Percentiles rank a stretch among this genome's conserved stretches.
Conservation (phyloP, 1,140 invertebrate genomes). For the Ceratosolen fusciceps region DNA sequence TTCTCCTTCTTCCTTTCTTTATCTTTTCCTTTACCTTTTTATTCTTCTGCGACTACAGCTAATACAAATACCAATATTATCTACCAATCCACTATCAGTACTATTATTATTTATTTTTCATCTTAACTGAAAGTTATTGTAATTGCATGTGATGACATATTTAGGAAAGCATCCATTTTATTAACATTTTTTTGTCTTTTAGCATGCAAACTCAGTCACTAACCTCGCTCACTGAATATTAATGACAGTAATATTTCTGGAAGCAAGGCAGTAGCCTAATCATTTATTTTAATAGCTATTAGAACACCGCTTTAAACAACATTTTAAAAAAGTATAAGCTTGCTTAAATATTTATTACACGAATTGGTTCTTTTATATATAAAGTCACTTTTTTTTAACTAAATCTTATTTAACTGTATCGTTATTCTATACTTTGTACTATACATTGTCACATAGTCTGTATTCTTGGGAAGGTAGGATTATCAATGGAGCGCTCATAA, state of each 20-base stretch:
- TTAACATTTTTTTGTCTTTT: not conserved
- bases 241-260: not conserved
- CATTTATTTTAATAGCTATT: not conserved
- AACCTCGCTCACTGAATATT: not conserved
- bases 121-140: not conserved
- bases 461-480: not conserved
- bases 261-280: not conserved
- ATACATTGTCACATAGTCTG: no score
- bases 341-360: not conserved
- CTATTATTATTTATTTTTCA: no score
- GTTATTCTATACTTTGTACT: not conserved
- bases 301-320: not conserved
- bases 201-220: not conserved
- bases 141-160: not conserved
- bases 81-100: no score
- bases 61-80: no score
- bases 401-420: not conserved
- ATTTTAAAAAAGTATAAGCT: not conserved
- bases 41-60: no score
- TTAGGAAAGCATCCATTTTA: not conserved
- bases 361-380: not conserved
- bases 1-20: not conserved
- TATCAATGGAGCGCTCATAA: not conserved
- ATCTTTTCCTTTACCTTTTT: not conserved
- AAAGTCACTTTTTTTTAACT: not conserved